A percentile compares a stretch with the other conserved stretches of the same genome.
These are phyloP conservation scores for Bubalus kerabau DNA, from an alignment of 2,113 vertebrate species.

Conservation along the genomic window DNA sequence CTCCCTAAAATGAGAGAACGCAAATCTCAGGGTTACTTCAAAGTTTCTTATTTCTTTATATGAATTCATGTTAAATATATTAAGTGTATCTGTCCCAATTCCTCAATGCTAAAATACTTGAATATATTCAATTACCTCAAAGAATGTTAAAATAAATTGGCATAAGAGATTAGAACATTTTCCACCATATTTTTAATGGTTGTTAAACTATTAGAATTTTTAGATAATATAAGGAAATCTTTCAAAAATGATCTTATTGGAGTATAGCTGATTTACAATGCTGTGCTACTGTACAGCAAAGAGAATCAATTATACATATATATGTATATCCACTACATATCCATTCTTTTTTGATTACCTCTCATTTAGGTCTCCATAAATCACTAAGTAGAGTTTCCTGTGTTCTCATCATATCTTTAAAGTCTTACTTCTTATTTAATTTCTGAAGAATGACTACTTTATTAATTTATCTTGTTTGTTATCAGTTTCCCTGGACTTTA, in stretches of 20 bases:
- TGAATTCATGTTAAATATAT: neutral
- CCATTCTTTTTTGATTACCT: neutral
- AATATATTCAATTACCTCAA: neutral
- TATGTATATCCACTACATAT: neutral
- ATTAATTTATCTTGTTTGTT: neutral
- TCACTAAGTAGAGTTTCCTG: neutral
- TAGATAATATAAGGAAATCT: neutral
- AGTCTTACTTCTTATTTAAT: neutral
- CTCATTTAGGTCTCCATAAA: neutral
- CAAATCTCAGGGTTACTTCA: neutral
- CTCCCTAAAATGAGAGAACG: neutral
- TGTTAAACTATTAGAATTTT: neutral
- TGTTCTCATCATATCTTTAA: neutral
- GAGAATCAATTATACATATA: neutral
- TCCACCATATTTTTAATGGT: neutral
- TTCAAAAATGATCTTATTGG: neutral
- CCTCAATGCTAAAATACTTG: neutral
- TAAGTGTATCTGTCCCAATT: neutral
- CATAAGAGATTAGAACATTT: neutral
- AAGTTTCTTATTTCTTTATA: neutral
- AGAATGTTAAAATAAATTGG: neutral
- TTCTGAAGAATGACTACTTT: neutral
- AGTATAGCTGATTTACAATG: neutral
- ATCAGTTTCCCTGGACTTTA: neutral
- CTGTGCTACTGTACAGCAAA: neutral